Evolutionary conservation across 2,113 vertebrate genomes (phyloP).

Genomic region (Nestor notabilis): DNA sequence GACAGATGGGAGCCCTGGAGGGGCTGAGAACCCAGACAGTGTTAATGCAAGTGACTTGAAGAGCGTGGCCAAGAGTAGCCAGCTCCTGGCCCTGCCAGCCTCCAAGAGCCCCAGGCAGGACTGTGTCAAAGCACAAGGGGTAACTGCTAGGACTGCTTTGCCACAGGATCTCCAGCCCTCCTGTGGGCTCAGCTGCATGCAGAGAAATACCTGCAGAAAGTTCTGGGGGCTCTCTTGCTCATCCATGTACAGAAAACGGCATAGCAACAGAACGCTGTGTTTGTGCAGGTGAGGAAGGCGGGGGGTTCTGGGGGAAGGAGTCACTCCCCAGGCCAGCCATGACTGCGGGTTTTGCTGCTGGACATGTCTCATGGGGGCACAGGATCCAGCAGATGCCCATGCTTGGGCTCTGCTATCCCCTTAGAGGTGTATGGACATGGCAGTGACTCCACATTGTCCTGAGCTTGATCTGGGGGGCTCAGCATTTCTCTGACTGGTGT

Average conservation of each 20-base stretch:
- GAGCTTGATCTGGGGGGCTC: background rate
- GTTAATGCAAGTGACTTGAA: accelerated
- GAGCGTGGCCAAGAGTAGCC: background rate
- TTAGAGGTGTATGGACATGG: accelerated
- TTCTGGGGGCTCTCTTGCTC: background rate
- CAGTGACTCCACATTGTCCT: accelerated
- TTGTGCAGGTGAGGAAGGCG: background rate
- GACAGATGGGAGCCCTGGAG: background rate
- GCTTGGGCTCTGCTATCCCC: accelerated
- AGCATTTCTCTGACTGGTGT: background rate
- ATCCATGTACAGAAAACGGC: background rate
- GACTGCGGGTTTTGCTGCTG: accelerated
- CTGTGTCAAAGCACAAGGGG: background rate
- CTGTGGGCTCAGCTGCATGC: background rate
- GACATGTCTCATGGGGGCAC: accelerated
- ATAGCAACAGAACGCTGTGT: accelerated
- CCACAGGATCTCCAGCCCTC: background rate
- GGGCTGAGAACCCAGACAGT: background rate
- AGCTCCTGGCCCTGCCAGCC: background rate
- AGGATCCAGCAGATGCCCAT: background rate
- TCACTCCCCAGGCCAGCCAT: background rate
- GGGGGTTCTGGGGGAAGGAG: background rate
- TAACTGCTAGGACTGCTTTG: background rate
- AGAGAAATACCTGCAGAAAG: background rate
- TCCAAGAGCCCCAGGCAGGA: background rate